Evolutionary conservation across 2,113 vertebrate genomes (phyloP), one percentile per base, ranked within the genome.

Genomic region (Ophthalmolycus amberensis): DNA sequence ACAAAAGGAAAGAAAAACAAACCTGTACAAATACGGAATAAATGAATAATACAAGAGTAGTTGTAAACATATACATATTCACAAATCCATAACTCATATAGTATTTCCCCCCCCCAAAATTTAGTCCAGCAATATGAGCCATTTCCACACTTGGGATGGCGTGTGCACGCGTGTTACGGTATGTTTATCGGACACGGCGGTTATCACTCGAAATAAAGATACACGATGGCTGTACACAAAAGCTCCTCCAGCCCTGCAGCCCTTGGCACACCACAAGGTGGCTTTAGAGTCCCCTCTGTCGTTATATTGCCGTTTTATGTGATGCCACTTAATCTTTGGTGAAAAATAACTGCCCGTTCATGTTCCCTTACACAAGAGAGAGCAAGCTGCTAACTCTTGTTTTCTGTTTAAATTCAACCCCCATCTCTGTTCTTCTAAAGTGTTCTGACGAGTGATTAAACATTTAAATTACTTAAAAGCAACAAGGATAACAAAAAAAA

Each of bases 311-410:
- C 90, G 69, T 67, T 70, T 73, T 54, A 84, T 48, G 66, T 59
- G 92, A 94, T 93, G 94, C 93, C 93, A 94, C 94, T 92, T 94
- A 84, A 78, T 97, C 97, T 97, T 97, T 97, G 97, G 96, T 97
- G 96, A 95, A 94, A 87, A 84, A 89, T 34, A 88, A 85, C 80
- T 71, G 14, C 70, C 59, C 10, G 37, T 82, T 76, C n/a, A 58
- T 71, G 69, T 71, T 71, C 40, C 20, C 71, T 59, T 67, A 87
- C 59, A 67, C 32, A 64, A 75, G 46, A 66, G 71, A 88, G 71
- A 87, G 80, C 69, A 54, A 54, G 71, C 40, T 59, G 69, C 44
- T 56, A 9, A 9, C 60, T 74, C 52, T 75, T 52, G 42, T 20
- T 25, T 75, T 75, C 65, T 37, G 44, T 54, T 77, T 64, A 82